Percentiles rank a stretch among this genome's conserved stretches.
Conservation (phyloP, 1,140 invertebrate genomes). For the Philaenus spumarius region DNA sequence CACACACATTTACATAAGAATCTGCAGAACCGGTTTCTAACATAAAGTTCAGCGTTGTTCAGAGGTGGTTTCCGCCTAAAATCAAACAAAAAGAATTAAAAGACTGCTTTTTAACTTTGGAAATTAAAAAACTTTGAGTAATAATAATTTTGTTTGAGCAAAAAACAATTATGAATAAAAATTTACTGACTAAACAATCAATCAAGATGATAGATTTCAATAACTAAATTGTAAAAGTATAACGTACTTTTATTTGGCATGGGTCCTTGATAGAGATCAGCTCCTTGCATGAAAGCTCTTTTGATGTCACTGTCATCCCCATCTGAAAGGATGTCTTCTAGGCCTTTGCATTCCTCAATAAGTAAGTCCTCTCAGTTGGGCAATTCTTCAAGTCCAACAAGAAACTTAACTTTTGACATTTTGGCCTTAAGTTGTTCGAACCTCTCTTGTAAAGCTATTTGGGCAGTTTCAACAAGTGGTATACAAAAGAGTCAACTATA, state of each 20-base stretch:
- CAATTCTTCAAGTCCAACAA: not conserved
- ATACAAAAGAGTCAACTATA: no score
- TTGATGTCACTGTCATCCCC: not conserved
- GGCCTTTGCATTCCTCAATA: not conserved
- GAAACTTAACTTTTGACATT: no score
- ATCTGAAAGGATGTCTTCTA: conserved; percentile 7
- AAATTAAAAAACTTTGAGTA: no score
- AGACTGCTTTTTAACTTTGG: not conserved
- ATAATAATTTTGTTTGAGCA: no score
- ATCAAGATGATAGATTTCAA: not conserved
- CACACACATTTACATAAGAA: conserved; percentile 2
- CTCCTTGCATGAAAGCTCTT: not conserved
- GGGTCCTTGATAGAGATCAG: conserved; percentile 2
- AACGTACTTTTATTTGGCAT: conserved; percentile 4
- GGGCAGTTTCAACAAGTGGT: no score
- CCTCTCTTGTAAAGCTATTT: no score
- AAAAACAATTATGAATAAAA: no score
- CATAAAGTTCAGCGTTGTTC: not conserved
- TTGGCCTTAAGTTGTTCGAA: conserved; percentile 1
- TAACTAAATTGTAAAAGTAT: not conserved
- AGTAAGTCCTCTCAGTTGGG: conserved; percentile 3
- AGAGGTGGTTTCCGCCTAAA: not conserved
- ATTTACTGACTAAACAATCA: no score
- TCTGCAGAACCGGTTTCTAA: not conserved
- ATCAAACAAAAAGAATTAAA: not conserved